Base-by-base conservation (phyloP, 1,140 invertebrate genomes). In the Ridgeia piscesae region DNA sequence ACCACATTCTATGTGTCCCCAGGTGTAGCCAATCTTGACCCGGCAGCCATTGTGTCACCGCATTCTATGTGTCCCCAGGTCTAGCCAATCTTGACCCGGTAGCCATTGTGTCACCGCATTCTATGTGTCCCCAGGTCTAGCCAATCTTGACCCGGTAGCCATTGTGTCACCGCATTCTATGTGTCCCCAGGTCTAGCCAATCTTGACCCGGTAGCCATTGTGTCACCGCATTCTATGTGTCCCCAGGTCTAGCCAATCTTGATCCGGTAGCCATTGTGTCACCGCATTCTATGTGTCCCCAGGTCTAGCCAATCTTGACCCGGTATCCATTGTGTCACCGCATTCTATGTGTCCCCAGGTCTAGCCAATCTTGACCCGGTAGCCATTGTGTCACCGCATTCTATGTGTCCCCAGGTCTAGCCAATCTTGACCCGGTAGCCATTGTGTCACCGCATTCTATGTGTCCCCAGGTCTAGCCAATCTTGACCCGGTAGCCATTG, bases 121-220 rank as follows among this genome's bases (percentile, higher is more conserved):
- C 2, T 77, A 2, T 77, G 27, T 31, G 8, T 21, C 91, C 91
- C 27, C 88, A 93, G 92, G 91, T 33, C 88, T 93, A 31, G 42
- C 93, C 11, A 42, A 93, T 34, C 93, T 96, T 89, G 95, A 96
- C 93, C 95, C 95, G 6, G 94, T 94, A 88, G 94, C 95, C 34
- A 94, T 94, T 93, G 96, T 77, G 58, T 77, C 58, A 77, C 58
- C 27, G 1, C 14, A 21, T 1, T 77, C 2, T 77, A 2, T 77
- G 27, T 31, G 8, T 21, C 91, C 91, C 27, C 88, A 93, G 92
- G 91, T 33, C 88, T 93, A 31, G 42, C 93, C 11, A 42, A 93
- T 34, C 93, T 96, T 89, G 95, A 96, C 93, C 95, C 95, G 6
- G 94, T 94, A 88, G 94, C 95, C 34, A 94, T 94, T 93, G 96